These are phyloP conservation scores for Pygoscelis antarcticus DNA, from an alignment of 2,113 vertebrate genomes.

Conservation along the genomic window DNA sequence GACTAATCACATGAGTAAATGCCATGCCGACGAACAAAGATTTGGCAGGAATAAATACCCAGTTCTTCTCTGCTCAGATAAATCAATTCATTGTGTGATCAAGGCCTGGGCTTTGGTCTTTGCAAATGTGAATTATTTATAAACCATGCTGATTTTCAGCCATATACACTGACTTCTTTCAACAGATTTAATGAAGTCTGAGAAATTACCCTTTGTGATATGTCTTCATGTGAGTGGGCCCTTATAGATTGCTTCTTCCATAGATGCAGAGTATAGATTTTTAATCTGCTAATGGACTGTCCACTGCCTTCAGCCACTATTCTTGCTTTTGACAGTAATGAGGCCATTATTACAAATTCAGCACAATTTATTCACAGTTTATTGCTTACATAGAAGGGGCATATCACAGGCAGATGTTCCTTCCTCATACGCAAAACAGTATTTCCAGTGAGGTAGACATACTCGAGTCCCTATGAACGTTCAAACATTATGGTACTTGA, in stretches of 20 bases:
- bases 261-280: background rate
- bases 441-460: background rate
- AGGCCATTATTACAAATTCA: background rate
- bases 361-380: background rate
- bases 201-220: background rate
- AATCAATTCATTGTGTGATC: background rate
- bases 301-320: background rate
- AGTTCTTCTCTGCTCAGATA: background rate
- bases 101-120: background rate
- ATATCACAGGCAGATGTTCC: background rate
- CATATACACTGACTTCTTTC: background rate
- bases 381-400: background rate
- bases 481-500: background rate
- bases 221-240: background rate
- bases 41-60: background rate
- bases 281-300: background rate
- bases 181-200: background rate
- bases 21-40: background rate
- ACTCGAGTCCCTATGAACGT: background rate
- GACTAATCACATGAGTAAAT: background rate
- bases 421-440: background rate
- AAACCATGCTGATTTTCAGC: background rate
- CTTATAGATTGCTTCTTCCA: background rate
- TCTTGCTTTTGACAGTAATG: background rate
- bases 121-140: slow-evolving; percentile 24